These are phyloP conservation scores for Thymallus thymallus DNA, from an alignment of 2,113 vertebrate species.

Conservation along the genomic window DNA sequence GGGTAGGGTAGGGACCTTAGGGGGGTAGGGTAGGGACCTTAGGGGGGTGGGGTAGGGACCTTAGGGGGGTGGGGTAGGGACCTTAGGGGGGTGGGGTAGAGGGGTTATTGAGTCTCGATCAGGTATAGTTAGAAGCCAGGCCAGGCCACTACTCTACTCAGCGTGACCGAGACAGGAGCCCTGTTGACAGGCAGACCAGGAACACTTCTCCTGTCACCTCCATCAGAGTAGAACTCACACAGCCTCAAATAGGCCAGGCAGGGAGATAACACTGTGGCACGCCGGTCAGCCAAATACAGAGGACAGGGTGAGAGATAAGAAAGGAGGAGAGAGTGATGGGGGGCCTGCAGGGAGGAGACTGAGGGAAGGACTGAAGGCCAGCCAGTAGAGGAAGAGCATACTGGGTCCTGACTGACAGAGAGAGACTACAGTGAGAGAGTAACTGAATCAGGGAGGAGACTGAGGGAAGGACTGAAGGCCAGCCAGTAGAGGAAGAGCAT, in stretches of 20 bases:
- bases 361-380: neutral
- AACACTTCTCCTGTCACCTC: conserved; percentile 32
- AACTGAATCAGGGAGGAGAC: neutral
- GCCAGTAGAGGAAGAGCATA: neutral
- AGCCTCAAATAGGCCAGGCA: neutral
- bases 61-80: neutral
- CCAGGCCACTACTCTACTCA: neutral
- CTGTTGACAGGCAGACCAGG: conserved; percentile 26
- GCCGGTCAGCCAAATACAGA: neutral
- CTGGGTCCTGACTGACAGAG: neutral
- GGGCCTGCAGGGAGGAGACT: neutral
- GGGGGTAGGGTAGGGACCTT: no score
- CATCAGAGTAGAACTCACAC: no score
- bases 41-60: neutral
- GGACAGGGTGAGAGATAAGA: neutral
- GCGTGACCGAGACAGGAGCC: neutral
- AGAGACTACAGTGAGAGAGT: neutral
- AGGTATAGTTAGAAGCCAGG: neutral
- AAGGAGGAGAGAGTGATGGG: conserved; percentile 2
- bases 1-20: neutral
- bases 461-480: conserved; percentile 10
- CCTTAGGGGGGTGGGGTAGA: neutral
- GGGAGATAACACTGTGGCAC: neutral
- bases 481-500: neutral
- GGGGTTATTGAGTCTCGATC: neutral